A percentile compares a stretch with the other conserved stretches of the same genome.
Conservation (phyloP, 2,888 invertebrate genomes). For the Cryptocephalus primarius region DNA sequence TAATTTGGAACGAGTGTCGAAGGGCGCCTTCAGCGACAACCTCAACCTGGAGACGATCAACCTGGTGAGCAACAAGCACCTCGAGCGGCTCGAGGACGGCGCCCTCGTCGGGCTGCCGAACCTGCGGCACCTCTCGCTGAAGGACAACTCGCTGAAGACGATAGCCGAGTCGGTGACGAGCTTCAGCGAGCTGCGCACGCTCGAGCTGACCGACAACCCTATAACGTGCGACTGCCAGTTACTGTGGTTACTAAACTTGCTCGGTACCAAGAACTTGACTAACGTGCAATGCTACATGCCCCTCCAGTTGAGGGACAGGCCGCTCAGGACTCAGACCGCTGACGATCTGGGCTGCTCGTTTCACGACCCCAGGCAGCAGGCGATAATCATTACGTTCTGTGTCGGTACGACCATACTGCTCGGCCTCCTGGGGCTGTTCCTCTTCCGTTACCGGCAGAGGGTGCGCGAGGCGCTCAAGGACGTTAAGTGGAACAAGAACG, state of each 20-base stretch:
- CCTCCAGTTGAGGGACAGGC: conserved; percentile 57
- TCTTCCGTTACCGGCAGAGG: conserved; percentile 70
- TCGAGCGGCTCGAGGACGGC: conserved; percentile 62
- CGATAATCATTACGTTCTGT: conserved; percentile 65
- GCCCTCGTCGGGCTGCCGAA: conserved; percentile 70
- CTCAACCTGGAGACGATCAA: conserved; percentile 68
- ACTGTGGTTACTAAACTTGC: conserved; percentile 66
- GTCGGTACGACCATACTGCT: conserved; percentile 63
- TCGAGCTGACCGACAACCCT: conserved; percentile 76
- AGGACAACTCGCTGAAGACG: conserved; percentile 66
- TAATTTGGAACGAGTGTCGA: conserved; percentile 58
- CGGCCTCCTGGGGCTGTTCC: conserved; percentile 57
- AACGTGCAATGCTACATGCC: conserved; percentile 64
- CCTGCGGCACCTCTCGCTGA: conserved; percentile 61
- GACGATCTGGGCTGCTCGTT: conserved; percentile 75
- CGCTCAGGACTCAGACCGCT: conserved; percentile 55
- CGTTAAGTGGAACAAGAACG: conserved; percentile 68
- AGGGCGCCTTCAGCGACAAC: conserved; percentile 70
- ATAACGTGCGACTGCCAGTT: conserved; percentile 71
- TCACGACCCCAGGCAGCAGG: conserved; percentile 67
- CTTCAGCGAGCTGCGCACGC: conserved; percentile 62
- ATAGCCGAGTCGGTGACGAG: conserved; percentile 70
- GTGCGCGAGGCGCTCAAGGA: conserved; percentile 75
- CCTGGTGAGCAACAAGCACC: conserved; percentile 65
- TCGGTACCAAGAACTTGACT: conserved; percentile 54